These are phyloP conservation scores for Catharus minimus DNA, from an alignment of 2,113 vertebrate species.

Conservation along the genomic window DNA sequence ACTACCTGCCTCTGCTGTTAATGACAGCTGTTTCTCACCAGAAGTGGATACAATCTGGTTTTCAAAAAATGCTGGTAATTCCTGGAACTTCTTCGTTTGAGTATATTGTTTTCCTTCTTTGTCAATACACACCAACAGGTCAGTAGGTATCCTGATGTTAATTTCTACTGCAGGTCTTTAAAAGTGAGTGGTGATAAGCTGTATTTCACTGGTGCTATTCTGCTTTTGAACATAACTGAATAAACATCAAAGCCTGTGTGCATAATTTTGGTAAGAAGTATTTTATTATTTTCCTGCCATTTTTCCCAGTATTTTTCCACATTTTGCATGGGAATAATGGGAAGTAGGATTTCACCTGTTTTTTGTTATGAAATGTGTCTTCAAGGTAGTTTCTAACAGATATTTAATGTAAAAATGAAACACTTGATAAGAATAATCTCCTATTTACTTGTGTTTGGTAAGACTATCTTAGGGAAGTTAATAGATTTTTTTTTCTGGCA, in stretches of 20 bases:
- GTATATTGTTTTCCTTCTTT: not conserved
- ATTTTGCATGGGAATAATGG: not conserved
- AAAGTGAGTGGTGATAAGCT: not conserved
- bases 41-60: not conserved
- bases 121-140: not conserved
- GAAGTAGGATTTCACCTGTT: not conserved
- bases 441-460: not conserved
- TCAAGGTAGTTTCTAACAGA: not conserved
- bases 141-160: not conserved
- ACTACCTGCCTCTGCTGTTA: not conserved
- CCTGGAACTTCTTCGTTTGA: not conserved
- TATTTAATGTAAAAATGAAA: not conserved
- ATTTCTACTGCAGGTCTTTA: not conserved
- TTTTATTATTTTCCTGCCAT: not conserved
- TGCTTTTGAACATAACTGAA: not conserved
- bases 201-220: not conserved
- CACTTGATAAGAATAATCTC: not conserved
- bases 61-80: not conserved
- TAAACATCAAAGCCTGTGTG: not conserved
- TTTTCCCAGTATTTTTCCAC: not conserved
- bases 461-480: not conserved
- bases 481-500: not conserved
- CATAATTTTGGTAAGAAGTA: not conserved
- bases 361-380: not conserved
- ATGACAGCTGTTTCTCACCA: not conserved